Evolutionary conservation across 1,140 invertebrate species (phyloP).

Genomic region (Cydia amplana): DNA sequence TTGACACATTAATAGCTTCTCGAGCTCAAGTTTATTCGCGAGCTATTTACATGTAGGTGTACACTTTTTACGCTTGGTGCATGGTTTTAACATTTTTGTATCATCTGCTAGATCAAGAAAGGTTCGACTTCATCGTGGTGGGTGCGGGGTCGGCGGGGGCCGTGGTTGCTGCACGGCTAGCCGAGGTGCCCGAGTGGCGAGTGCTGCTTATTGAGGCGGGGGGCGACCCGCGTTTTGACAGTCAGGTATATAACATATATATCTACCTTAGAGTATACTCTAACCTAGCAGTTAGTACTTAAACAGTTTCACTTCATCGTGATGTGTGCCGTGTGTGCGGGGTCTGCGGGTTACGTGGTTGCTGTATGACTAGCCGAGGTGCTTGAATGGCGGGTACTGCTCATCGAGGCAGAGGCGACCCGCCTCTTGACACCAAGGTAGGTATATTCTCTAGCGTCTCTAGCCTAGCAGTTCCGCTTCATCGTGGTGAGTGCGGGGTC

Average conservation of each 20-base stretch:
- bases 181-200: slow-evolving; percentile 82
- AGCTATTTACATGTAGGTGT: too few relatives aligned
- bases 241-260: slow-evolving; percentile 39
- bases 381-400: slow-evolving; percentile 83
- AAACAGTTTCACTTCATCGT: slow-evolving; percentile 85
- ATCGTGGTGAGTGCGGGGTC: slow-evolving; percentile 89
- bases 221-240: slow-evolving; percentile 56
- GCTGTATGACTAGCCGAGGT: slow-evolving; percentile 86
- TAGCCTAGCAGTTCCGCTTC: slow-evolving; percentile 80
- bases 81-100: background rate
- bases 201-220: slow-evolving; percentile 90
- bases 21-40: too few relatives aligned
- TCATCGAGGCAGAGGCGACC: slow-evolving; percentile 85
- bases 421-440: slow-evolving; percentile 47
- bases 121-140: slow-evolving; percentile 87
- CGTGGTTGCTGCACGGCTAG: slow-evolving; percentile 87
- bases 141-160: slow-evolving; percentile 91
- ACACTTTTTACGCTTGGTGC: too few relatives aligned
- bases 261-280: too few relatives aligned
- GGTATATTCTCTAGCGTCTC: too few relatives aligned
- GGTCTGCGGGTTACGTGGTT: slow-evolving; percentile 89
- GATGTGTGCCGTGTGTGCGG: slow-evolving; percentile 91
- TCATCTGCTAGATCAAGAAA: slow-evolving; percentile 51
- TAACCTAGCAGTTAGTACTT: slow-evolving; percentile 45
- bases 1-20: too few relatives aligned